Evolutionary conservation across 2,113 vertebrate genomes (phyloP).

Genomic region (Spermophilus dauricus): DNA sequence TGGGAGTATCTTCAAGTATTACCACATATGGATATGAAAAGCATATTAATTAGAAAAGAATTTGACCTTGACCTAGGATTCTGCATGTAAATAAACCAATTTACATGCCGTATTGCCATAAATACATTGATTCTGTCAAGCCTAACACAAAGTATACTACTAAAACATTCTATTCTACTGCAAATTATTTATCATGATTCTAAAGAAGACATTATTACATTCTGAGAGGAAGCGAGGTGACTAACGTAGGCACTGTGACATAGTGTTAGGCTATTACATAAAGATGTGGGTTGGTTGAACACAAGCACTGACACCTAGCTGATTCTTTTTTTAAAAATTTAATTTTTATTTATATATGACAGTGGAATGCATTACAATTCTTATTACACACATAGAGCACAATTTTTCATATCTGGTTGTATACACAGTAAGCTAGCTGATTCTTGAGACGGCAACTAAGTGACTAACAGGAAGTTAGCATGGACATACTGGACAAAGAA

Average conservation of each 20-base stretch:
- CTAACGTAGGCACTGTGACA: too few relatives aligned
- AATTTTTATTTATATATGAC: too few relatives aligned
- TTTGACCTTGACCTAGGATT: neutral
- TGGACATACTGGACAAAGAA: too few relatives aligned
- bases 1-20: neutral
- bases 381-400: too few relatives aligned
- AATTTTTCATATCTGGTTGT: too few relatives aligned
- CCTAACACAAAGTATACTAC: neutral
- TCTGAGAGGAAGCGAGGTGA: too few relatives aligned
- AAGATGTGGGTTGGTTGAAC: neutral
- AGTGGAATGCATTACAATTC: too few relatives aligned
- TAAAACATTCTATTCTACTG: neutral
- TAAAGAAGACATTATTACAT: conserved; percentile 24
- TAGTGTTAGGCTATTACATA: too few relatives aligned
- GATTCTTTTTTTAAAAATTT: too few relatives aligned
- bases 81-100: neutral
- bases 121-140: neutral
- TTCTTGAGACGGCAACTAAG: neutral
- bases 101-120: neutral
- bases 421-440: too few relatives aligned
- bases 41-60: neutral
- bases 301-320: neutral
- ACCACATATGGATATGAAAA: neutral
- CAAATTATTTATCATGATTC: conserved; percentile 1
- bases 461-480: neutral